Evolutionary conservation across 2,113 vertebrate genomes (phyloP).

Genomic region (Pedionomus torquatus): DNA sequence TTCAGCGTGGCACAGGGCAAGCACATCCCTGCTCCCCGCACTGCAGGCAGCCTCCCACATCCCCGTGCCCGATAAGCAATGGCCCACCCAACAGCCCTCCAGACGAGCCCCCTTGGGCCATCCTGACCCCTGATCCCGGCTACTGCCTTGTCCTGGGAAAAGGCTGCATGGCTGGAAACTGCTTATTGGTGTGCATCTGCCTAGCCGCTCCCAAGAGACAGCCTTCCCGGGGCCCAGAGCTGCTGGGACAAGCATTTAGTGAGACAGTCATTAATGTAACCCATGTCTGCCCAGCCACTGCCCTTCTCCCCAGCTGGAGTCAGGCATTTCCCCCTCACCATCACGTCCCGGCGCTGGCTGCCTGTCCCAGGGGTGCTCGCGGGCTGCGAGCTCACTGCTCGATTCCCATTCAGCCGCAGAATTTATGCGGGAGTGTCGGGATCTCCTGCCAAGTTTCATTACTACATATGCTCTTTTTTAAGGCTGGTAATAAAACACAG

Average conservation of each 20-base stretch:
- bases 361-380: rapidly evolving
- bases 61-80: rapidly evolving
- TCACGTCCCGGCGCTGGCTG: background rate
- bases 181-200: rapidly evolving
- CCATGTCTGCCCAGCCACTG: background rate
- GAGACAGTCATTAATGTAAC: no score
- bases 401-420: background rate
- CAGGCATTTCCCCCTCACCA: rapidly evolving
- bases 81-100: background rate
- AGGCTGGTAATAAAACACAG: background rate
- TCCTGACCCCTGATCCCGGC: background rate
- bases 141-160: background rate
- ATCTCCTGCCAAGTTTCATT: background rate
- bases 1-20: background rate
- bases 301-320: background rate
- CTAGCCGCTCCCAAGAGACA: rapidly evolving
- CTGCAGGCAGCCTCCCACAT: background rate
- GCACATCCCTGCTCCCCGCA: background rate
- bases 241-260: background rate
- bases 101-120: background rate
- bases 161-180: background rate
- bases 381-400: background rate
- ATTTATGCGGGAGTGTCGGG: background rate
- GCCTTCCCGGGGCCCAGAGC: background rate
- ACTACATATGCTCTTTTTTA: background rate